Conservation (phyloP, 1,140 invertebrate genomes). For the Drosophila fuyamai region DNA sequence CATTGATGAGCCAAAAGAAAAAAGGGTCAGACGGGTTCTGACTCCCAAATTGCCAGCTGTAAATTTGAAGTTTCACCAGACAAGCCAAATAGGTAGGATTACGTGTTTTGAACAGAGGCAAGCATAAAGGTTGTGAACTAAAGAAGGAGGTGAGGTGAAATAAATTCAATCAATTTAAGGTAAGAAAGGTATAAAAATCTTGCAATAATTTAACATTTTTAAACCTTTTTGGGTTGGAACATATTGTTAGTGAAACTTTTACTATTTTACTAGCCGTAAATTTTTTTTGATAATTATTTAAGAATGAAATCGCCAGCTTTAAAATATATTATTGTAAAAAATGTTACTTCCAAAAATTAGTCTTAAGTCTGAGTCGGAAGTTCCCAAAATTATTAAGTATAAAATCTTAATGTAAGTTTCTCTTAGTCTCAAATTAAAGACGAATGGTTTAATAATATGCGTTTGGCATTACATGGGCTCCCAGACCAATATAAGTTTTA, state of each 20-base stretch:
- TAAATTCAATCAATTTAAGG: conserved; percentile 5
- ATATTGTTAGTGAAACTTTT: too few species aligned
- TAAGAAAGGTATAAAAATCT: background rate
- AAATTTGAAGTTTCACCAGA: conserved; percentile 32
- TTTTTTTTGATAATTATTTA: background rate
- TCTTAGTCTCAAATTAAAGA: background rate
- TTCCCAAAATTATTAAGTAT: too few species aligned
- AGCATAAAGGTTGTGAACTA: conserved; percentile 13
- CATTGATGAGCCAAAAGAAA: conserved; percentile 36
- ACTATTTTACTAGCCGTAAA: too few species aligned
- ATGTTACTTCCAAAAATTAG: too few species aligned
- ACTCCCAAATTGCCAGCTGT: conserved; percentile 42
- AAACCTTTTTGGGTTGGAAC: too few species aligned
- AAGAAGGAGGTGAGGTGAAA: background rate
- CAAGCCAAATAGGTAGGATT: conserved; percentile 35
- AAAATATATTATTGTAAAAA: too few species aligned
- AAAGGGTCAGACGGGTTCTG: conserved; percentile 40
- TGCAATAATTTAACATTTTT: background rate
- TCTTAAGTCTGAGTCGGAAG: too few species aligned
- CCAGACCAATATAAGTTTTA: conserved; percentile 65
- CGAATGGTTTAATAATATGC: conserved; percentile 31
- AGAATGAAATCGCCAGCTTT: too few species aligned
- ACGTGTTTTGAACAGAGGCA: conserved; percentile 8
- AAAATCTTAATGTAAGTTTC: background rate
- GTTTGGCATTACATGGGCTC: conserved; percentile 34